phyloP scores from a whole-genome alignment of 1,140 invertebrate genomes.

The Orius laevigatus region DNA sequence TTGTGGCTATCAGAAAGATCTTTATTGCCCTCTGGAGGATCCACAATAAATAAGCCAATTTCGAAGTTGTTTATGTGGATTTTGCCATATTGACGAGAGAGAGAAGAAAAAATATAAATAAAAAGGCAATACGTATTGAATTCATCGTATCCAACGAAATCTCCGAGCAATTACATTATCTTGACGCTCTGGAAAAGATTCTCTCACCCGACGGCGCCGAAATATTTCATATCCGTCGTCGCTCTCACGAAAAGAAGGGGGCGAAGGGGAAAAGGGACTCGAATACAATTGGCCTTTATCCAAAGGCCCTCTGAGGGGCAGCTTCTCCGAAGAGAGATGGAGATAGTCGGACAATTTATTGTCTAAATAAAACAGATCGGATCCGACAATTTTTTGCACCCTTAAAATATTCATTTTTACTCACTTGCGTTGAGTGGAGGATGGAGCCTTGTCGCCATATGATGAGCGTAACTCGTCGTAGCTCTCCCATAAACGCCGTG shows the following conservation, averaged over 20 bases:
- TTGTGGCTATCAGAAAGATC: too few relatives aligned
- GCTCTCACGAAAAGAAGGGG: too few relatives aligned
- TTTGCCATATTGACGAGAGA: too few relatives aligned
- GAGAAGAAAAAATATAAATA: too few relatives aligned
- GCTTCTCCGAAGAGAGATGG: too few relatives aligned
- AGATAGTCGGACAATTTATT: constrained; percentile 5
- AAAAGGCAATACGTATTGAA: too few relatives aligned
- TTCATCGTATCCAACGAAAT: not conserved
- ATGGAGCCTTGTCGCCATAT: constrained; percentile 8
- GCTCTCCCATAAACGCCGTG: constrained; percentile 4
- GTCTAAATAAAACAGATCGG: not conserved
- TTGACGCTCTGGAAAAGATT: constrained; percentile 11
- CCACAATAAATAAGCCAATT: too few relatives aligned
- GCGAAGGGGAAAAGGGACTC: not conserved
- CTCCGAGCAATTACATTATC: constrained; percentile 10
- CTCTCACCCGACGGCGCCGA: constrained; percentile 5
- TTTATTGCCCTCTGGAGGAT: too few relatives aligned
- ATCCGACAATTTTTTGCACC: not conserved
- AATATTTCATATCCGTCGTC: constrained; percentile 10
- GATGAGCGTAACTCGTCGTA: constrained; percentile 8
- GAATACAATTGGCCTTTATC: constrained; percentile 11
- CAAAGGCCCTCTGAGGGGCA: not conserved
- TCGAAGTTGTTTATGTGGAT: too few relatives aligned
- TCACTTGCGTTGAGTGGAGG: constrained; percentile 13
- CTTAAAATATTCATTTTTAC: not conserved